These are phyloP conservation scores for Pherbina coryleti DNA, from an alignment of 2,888 invertebrate genomes.

Conservation along the genomic window DNA sequence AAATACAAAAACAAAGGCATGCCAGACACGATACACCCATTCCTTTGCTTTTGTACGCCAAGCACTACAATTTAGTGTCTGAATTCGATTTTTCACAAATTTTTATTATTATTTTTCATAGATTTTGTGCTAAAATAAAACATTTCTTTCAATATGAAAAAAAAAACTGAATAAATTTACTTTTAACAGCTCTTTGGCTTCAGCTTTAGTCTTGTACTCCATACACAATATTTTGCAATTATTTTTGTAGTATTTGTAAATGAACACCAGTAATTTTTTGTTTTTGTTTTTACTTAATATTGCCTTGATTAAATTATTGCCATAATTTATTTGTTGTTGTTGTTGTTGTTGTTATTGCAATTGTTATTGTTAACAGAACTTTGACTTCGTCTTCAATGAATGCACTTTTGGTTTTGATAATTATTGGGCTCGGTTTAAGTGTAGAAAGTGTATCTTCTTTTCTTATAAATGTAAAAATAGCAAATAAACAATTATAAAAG, in stretches of 20 bases:
- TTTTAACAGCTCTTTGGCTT: not conserved
- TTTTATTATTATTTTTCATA: not conserved
- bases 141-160: not conserved
- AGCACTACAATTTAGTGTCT: not conserved
- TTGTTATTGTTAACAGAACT: not conserved
- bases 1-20: not conserved
- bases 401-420: constrained; percentile 15
- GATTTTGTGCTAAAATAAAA: too few species aligned
- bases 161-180: not conserved
- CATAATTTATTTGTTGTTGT: not conserved
- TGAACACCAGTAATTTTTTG: not conserved
- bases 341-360: too few species aligned
- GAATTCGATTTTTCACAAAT: constrained; percentile 29
- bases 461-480: not conserved
- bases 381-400: not conserved
- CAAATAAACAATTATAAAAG: not conserved
- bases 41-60: not conserved
- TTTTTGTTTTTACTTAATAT: too few species aligned
- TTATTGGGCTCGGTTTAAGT: not conserved
- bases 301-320: not conserved
- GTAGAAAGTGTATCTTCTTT: not conserved
- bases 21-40: constrained; percentile 1
- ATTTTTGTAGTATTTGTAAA: not conserved
- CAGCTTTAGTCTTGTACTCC: not conserved
- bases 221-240: not conserved